Evolutionary conservation across 2,888 invertebrate genomes (phyloP).

Genomic region (Alentia gelatinosa): DNA sequence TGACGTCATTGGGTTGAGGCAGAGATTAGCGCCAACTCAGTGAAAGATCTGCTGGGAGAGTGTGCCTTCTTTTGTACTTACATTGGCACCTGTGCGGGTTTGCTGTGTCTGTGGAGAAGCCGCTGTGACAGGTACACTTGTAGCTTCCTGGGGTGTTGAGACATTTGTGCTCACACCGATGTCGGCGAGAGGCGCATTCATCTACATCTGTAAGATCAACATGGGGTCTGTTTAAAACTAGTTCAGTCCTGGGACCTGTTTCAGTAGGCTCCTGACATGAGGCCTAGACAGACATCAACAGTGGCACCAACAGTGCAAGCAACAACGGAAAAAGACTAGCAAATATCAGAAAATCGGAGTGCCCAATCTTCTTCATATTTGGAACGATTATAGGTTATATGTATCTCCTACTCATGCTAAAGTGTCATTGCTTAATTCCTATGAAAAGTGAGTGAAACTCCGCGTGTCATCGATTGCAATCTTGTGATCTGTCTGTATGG

Average conservation of each 20-base stretch:
- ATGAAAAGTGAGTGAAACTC: too few species aligned
- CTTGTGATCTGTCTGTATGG: too few species aligned
- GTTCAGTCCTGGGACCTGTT: not conserved
- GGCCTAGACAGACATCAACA: not conserved
- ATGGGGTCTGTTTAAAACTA: not conserved
- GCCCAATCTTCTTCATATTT: not conserved
- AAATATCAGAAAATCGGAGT: not conserved
- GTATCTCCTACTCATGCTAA: too few species aligned
- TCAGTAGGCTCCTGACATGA: not conserved
- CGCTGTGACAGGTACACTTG: not conserved
- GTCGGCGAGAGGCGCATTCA: not conserved
- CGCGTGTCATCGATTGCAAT: too few species aligned
- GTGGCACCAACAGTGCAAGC: not conserved
- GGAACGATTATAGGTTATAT: not conserved
- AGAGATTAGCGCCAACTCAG: not conserved
- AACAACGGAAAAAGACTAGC: not conserved
- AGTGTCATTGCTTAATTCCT: too few species aligned
- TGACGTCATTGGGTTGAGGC: not conserved
- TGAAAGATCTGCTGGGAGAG: not conserved
- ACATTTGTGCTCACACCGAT: slow-evolving; percentile 43
- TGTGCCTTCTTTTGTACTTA: not conserved
- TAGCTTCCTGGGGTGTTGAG: not conserved
- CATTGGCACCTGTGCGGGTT: slow-evolving; percentile 28
- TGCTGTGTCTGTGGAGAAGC: not conserved
- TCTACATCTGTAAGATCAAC: not conserved